Conservation (phyloP, 1,140 invertebrate genomes). For the Galleria mellonella region DNA sequence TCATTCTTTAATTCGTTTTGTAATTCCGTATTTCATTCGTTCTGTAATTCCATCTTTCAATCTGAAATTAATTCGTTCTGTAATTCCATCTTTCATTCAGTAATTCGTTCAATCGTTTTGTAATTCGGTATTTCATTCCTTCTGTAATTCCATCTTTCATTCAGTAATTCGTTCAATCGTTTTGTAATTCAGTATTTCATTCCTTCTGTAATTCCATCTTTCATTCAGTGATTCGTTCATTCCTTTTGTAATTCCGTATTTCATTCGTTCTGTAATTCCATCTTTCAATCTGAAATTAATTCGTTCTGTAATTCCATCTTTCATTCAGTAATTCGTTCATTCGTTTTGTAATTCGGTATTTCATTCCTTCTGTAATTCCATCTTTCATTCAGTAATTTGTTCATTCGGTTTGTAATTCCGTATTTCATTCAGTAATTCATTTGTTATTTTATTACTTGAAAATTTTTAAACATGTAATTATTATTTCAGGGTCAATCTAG, state of each 20-base stretch:
- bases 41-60: too few species aligned
- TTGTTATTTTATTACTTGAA: too few species aligned
- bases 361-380: not conserved
- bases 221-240: not conserved
- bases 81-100: constrained; percentile 1
- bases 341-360: too few species aligned
- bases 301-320: too few species aligned
- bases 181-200: not conserved
- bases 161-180: constrained; percentile 8
- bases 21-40: too few species aligned
- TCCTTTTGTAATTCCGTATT: too few species aligned
- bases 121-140: not conserved
- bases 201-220: constrained; percentile 5
- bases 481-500: constrained; percentile 67
- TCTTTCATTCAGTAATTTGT: constrained; percentile 12
- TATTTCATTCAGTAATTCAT: not conserved
- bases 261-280: too few species aligned
- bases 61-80: too few species aligned
- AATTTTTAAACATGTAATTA: not conserved
- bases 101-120: not conserved
- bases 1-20: not conserved
- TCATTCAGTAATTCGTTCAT: constrained; percentile 10
- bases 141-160: not conserved
- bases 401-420: too few species aligned
- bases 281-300: too few species aligned